Evolutionary conservation across 1,140 invertebrate species (phyloP).

Genomic region (Apis laboriosa): DNA sequence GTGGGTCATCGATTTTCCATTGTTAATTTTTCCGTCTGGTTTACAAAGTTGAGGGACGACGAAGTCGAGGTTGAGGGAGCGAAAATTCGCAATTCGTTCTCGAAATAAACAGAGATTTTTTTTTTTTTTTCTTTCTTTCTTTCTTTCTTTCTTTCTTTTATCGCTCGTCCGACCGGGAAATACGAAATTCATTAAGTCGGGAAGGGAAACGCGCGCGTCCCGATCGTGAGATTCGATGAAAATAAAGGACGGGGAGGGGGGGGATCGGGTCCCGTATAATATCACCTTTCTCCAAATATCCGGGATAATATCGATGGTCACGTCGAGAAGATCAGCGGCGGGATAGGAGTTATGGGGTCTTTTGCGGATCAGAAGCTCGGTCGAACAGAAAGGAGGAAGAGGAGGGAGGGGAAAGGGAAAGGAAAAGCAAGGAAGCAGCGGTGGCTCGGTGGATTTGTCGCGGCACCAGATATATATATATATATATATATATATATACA

Average conservation of each 20-base stretch:
- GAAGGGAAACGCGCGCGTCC: too few species aligned
- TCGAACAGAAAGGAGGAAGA: conserved; percentile 34
- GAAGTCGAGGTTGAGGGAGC: background rate
- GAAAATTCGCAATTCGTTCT: background rate
- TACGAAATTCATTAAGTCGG: background rate
- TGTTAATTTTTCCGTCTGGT: background rate
- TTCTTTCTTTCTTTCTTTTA: too few species aligned
- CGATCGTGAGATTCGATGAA: background rate
- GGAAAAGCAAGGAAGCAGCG: conserved; percentile 17
- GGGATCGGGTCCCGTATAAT: conserved; percentile 9
- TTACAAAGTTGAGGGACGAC: too few species aligned
- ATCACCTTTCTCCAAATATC: conserved; percentile 43
- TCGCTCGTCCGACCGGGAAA: too few species aligned
- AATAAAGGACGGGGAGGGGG: too few species aligned
- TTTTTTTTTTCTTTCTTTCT: too few species aligned
- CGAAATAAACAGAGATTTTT: too few species aligned
- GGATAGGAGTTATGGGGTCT: conserved; percentile 47
- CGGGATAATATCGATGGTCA: conserved; percentile 43
- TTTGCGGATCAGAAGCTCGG: conserved; percentile 45
- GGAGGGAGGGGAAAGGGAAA: background rate
- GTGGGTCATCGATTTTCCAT: background rate
- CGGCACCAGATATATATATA: conserved; percentile 27
- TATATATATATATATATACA: too few species aligned
- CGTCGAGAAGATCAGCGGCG: conserved; percentile 41
- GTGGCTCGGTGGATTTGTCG: conserved; percentile 64